Conservation (phyloP, 2,797 vertebrate genomes). For the Ciconia nigra region DNA sequence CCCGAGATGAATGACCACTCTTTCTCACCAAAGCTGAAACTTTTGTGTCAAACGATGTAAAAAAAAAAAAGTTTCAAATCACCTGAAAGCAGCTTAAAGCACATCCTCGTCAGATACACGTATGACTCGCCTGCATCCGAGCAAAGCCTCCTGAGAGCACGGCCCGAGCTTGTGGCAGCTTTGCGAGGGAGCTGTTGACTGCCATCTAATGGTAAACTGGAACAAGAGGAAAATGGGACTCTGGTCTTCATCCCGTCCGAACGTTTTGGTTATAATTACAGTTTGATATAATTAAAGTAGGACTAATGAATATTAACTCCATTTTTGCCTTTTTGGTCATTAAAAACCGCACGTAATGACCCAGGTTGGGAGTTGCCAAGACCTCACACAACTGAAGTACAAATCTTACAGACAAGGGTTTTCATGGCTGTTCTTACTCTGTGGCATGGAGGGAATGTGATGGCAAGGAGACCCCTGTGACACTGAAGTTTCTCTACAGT, state of each 20-base stretch:
- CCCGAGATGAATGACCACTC: not conserved
- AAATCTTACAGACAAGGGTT: not conserved
- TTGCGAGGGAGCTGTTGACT: not conserved
- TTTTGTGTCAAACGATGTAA: not conserved
- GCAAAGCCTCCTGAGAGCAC: not conserved
- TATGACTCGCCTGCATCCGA: too few relatives aligned
- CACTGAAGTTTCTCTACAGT: not conserved
- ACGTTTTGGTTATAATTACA: not conserved
- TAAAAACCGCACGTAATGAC: not conserved
- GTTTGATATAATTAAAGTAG: not conserved
- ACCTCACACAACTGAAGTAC: not conserved
- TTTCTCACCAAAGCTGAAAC: not conserved
- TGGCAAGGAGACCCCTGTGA: not conserved
- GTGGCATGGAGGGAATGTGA: not conserved
- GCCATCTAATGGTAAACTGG: constrained; percentile 37
- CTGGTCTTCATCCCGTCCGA: rapidly evolving
- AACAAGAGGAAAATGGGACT: not conserved
- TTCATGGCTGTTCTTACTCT: not conserved
- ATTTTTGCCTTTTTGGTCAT: not conserved
- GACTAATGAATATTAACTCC: not conserved
- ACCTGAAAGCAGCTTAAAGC: not conserved
- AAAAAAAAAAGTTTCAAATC: not conserved
- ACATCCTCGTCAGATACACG: rapidly evolving
- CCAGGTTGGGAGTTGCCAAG: not conserved
- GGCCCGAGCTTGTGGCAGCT: not conserved